Evolutionary conservation across 2,888 invertebrate species (phyloP).

Genomic region (Hofmannophila pseudospretella): DNA sequence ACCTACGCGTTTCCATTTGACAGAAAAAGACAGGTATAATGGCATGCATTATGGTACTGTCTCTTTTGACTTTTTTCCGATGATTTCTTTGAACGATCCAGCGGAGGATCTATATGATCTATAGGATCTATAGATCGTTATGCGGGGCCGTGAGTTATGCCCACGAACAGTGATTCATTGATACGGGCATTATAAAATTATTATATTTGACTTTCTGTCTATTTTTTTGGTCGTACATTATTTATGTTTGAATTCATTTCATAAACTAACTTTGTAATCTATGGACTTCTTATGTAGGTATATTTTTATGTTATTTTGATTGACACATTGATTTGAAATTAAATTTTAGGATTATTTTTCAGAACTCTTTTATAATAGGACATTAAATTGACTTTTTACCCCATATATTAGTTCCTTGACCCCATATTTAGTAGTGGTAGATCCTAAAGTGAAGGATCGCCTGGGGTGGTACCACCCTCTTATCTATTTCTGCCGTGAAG

Average conservation of each 20-base stretch:
- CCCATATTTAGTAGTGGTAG: too few relatives aligned
- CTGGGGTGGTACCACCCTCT: too few relatives aligned
- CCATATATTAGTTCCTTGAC: too few relatives aligned
- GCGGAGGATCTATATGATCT: conserved; percentile 55
- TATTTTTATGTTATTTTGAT: too few relatives aligned
- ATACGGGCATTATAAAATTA: conserved; percentile 38
- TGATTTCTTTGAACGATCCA: conserved; percentile 68
- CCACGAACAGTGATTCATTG: conserved; percentile 43
- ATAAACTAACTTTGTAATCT: not conserved
- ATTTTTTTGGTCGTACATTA: conserved; percentile 14
- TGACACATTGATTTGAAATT: too few relatives aligned
- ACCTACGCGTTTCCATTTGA: conserved; percentile 13
- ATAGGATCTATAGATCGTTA: conserved; percentile 68
- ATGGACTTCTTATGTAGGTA: too few relatives aligned
- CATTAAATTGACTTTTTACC: too few relatives aligned
- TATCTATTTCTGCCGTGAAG: too few relatives aligned
- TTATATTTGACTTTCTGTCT: conserved; percentile 26
- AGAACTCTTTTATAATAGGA: too few relatives aligned
- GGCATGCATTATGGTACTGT: conserved; percentile 67
- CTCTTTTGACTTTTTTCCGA: conserved; percentile 57
- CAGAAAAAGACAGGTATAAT: conserved; percentile 46
- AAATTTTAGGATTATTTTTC: too few relatives aligned
- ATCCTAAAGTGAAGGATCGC: too few relatives aligned
- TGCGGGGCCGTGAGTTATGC: conserved; percentile 60
- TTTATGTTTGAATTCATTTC: conserved; percentile 1